These are phyloP conservation scores for Apaloderma vittatum DNA, from an alignment of 2,113 vertebrate species.

Conservation along the genomic window DNA sequence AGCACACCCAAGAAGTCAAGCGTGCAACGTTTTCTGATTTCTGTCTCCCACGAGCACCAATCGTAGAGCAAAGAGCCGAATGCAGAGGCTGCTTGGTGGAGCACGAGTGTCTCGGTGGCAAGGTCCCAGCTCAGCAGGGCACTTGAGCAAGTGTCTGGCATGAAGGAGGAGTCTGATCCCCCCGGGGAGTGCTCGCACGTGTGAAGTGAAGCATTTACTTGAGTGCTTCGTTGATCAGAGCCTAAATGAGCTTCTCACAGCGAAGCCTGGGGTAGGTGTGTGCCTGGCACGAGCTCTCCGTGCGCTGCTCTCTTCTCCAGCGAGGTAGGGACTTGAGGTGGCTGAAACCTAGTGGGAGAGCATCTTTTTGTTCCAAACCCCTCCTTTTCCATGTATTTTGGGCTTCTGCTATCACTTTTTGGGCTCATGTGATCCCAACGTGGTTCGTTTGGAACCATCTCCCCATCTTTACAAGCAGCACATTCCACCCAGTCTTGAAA, in stretches of 20 bases:
- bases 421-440: neutral
- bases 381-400: neutral
- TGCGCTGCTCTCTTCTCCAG: neutral
- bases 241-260: neutral
- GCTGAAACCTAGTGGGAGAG: neutral
- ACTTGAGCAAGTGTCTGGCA: neutral
- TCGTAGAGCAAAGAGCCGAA: rapidly evolving
- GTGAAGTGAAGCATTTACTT: neutral
- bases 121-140: neutral
- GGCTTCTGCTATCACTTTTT: neutral
- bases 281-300: neutral
- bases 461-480: neutral
- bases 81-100: rapidly evolving
- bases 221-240: neutral
- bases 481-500: neutral
- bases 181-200: rapidly evolving
- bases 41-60: rapidly evolving
- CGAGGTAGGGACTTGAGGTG: rapidly evolving
- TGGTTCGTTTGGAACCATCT: neutral
- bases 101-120: neutral
- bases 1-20: neutral
- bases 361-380: neutral
- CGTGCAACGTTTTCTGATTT: rapidly evolving
- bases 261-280: neutral
- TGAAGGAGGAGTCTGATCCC: neutral